phyloP scores from a whole-genome alignment of 1,140 invertebrate species.

The Aphelinus atriplicis region DNA sequence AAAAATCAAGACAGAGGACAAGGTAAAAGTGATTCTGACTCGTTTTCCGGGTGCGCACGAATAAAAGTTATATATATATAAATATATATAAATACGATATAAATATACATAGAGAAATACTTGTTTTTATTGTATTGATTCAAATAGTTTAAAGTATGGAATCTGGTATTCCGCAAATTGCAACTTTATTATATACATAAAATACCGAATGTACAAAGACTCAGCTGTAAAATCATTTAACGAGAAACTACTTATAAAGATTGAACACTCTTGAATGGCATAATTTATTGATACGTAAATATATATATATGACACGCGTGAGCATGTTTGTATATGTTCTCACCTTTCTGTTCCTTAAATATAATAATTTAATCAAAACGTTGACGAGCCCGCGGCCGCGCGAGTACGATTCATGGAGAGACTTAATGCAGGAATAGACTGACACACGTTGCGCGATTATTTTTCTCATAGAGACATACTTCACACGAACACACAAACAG shows the following conservation, averaged over 20 bases:
- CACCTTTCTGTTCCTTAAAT: conserved; percentile 2
- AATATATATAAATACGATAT: not conserved
- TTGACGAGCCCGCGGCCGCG: not conserved
- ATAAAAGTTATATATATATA: not conserved
- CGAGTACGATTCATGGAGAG: not conserved
- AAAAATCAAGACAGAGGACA: too few species aligned
- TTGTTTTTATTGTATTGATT: conserved; percentile 23
- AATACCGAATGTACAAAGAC: conserved; percentile 31
- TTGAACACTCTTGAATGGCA: conserved; percentile 5
- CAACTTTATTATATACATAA: conserved; percentile 22
- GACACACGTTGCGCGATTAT: conserved; percentile 17
- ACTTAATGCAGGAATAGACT: not conserved
- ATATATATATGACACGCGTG: conserved; percentile 4
- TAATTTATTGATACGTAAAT: not conserved
- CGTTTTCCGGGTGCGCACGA: conserved; percentile 29
- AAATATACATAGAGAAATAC: not conserved
- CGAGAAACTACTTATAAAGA: conserved; percentile 6
- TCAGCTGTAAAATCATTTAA: conserved; percentile 22
- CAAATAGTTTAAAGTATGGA: conserved; percentile 24
- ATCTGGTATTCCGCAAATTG: conserved; percentile 38
- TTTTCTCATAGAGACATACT: conserved; percentile 14
- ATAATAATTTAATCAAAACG: conserved; percentile 22
- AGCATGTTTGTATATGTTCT: conserved; percentile 9
- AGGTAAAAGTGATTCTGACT: conserved; percentile 22
- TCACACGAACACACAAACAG: not conserved